Conservation (phyloP, 1,140 invertebrate genomes). For the Bombus haemorrhoidalis region DNA sequence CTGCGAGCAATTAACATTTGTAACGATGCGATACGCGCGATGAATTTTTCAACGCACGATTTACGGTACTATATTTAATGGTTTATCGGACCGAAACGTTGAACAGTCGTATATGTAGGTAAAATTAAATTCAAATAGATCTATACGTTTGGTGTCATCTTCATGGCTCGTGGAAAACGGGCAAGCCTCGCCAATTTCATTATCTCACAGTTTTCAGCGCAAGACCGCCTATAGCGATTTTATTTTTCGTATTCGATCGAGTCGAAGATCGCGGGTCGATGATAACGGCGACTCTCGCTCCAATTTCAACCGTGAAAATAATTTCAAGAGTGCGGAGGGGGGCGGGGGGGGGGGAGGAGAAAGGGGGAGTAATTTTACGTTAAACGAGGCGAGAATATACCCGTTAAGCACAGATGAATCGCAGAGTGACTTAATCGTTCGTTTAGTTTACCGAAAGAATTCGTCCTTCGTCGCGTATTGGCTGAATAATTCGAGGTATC, state of each 20-base stretch:
- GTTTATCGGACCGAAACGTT: background rate
- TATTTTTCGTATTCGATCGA: too few species aligned
- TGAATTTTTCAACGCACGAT: background rate
- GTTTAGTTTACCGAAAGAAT: background rate
- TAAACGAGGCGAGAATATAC: background rate
- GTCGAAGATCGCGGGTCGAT: too few species aligned
- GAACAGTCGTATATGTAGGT: background rate
- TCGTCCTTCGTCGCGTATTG: background rate
- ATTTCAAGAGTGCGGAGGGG: background rate
- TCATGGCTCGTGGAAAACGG: too few species aligned
- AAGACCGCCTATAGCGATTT: too few species aligned
- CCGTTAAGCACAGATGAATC: too few species aligned
- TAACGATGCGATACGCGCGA: too few species aligned
- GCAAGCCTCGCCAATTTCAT: too few species aligned
- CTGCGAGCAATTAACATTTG: too few species aligned
- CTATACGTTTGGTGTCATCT: rapidly evolving
- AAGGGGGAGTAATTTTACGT: background rate
- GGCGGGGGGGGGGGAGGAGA: too few species aligned
- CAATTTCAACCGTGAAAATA: too few species aligned
- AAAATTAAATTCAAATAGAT: background rate
- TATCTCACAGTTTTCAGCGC: background rate
- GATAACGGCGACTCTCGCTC: too few species aligned
- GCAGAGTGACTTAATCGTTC: background rate
- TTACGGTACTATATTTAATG: rapidly evolving
- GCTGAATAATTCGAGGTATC: background rate